Evolutionary conservation across 2,797 vertebrate genomes (phyloP).

Genomic region (Tenualosa ilisha): DNA sequence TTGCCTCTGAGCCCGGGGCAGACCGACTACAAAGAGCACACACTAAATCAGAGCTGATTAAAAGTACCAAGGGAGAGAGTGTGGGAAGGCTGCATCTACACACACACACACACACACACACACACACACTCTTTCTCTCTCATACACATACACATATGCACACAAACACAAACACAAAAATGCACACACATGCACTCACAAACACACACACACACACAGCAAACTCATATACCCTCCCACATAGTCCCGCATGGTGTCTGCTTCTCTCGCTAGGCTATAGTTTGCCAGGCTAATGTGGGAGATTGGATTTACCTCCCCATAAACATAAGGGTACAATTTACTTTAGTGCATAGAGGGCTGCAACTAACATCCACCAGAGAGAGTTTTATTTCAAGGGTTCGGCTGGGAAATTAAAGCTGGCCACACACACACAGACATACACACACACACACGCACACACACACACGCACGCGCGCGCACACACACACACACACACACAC

Average conservation of each 20-base stretch:
- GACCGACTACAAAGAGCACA: background rate
- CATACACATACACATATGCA: background rate
- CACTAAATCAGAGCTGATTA: conserved; percentile 8
- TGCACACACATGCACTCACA: background rate
- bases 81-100: background rate
- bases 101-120: background rate
- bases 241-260: background rate
- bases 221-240: background rate
- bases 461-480: conserved; percentile 33
- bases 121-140: background rate
- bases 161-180: conserved; percentile 2
- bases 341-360: conserved; percentile 51
- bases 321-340: conserved; percentile 69
- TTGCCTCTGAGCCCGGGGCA: background rate
- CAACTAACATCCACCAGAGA: conserved; percentile 55
- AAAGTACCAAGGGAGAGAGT: background rate
- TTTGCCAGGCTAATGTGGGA: background rate
- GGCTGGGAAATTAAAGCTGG: conserved; percentile 70
- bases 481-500: conserved; percentile 5
- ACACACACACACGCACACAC: conserved; percentile 37
- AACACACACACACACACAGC: background rate
- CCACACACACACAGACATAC: conserved; percentile 42
- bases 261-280: background rate
- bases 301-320: conserved; percentile 69
- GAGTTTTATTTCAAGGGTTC: conserved; percentile 64